Conservation (phyloP, 2,888 invertebrate genomes). For the Ypsolopha scabrella region DNA sequence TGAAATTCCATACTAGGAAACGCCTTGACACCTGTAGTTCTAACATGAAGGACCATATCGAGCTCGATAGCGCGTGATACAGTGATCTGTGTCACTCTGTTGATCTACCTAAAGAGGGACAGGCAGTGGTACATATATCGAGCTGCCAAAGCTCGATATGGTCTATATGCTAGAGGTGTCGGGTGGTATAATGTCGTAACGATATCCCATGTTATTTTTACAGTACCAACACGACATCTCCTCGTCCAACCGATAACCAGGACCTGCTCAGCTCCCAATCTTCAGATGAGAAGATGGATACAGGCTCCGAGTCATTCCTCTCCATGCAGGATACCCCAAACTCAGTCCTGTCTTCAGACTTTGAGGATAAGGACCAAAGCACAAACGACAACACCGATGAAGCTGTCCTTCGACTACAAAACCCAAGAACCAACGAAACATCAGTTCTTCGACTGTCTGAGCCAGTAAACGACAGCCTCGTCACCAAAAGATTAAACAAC, state of each 20-base stretch:
- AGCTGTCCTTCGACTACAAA: conserved; percentile 40
- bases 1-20: no score
- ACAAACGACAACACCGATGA: conserved; percentile 8
- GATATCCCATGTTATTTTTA: conserved; percentile 3
- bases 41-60: no score
- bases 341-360: conserved; percentile 46
- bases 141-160: no score
- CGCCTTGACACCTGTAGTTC: no score
- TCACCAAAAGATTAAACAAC: conserved; percentile 9
- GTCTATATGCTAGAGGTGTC: no score
- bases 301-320: conserved; percentile 48
- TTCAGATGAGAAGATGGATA: conserved; percentile 64
- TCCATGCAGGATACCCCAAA: conserved; percentile 49
- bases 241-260: conserved; percentile 30
- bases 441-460: conserved; percentile 20
- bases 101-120: no score
- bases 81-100: no score
- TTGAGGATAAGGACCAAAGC: conserved; percentile 34
- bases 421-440: conserved; percentile 25
- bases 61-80: no score
- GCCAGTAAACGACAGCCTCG: conserved; percentile 15
- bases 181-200: no score
- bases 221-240: conserved; percentile 31
- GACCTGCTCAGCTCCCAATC: conserved; percentile 44
- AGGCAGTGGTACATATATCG: no score